Evolutionary conservation across 2,113 vertebrate species (phyloP), one percentile per base, ranked within the genome.

Genomic region (Mystacornis crossleyi): DNA sequence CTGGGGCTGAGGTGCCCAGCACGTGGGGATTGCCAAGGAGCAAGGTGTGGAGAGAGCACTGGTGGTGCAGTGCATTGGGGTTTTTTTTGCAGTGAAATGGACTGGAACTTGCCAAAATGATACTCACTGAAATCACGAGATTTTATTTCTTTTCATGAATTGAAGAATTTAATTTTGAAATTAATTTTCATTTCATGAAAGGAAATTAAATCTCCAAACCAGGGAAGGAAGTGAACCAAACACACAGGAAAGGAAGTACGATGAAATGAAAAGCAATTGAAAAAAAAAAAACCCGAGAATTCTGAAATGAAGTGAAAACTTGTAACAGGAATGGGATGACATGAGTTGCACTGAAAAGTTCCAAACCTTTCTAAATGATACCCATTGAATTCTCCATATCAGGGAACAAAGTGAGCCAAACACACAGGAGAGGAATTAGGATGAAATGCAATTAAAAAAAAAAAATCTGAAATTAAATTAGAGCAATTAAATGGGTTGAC

Each of bases 91-190:
- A 40, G 53, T 69, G 26, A 26, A 33, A 33, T 18, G 38, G 33
- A 11, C 13, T 36, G 38, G 38, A 62, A 53, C 0, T 2, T 21
- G 33, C 57, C 0, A 0, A 62, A 53, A 33, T 31, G 3, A 21
- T 31, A 10, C 21, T 36, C 55, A 14, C 3, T 61, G 38, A 26
- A 45, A 18, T 62, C 0, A 0, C 0, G 4, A 0, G 0, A 45
- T 83, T 53, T 48, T 4, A 3, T 31, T 51, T 43, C 23, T 19
- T 42, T 70, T 28, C 15, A 11, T 4, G 12, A n/a, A 20, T 6
- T 47, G 43, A 60, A 60, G 26, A 60, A 14, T 60, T 36, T 60
- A 18, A 45, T 45, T 45, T 45, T 45, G 43, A 20, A 45, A 45
- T 45, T 18, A 47, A 48, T 48, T 48, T 25, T 38, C 20, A 18